Evolutionary conservation across 2,113 vertebrate genomes (phyloP).

Genomic region (Erythrocercus mccallii): DNA sequence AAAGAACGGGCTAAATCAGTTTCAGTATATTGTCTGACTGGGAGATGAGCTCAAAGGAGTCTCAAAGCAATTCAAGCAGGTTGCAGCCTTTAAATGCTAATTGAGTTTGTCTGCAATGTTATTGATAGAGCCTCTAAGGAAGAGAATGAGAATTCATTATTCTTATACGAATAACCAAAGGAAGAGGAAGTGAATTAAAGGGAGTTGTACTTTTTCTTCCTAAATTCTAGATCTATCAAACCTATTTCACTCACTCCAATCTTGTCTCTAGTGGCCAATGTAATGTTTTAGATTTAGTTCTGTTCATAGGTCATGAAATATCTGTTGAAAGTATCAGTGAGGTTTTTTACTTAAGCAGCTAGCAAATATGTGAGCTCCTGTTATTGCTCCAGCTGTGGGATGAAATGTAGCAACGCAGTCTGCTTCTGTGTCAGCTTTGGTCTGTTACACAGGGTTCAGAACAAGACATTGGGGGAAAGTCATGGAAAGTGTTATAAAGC

Average conservation of each 20-base stretch:
- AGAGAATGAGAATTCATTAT: slow-evolving; percentile 8
- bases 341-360: neutral
- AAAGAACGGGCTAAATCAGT: slow-evolving; percentile 23
- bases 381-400: neutral
- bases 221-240: neutral
- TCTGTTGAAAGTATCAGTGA: neutral
- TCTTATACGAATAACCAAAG: neutral
- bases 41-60: slow-evolving; percentile 23
- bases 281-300: neutral
- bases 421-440: accelerated
- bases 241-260: neutral
- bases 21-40: neutral
- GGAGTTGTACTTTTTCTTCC: neutral
- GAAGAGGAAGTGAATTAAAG: neutral
- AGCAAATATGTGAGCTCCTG: neutral
- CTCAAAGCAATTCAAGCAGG: neutral
- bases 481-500: neutral
- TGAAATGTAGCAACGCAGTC: neutral
- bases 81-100: slow-evolving; percentile 36
- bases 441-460: neutral
- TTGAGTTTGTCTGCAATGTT: slow-evolving; percentile 5
- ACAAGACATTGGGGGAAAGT: neutral
- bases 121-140: slow-evolving; percentile 28
- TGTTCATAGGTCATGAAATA: neutral
- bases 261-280: neutral